Evolutionary conservation across 2,888 invertebrate species (phyloP).

Genomic region (Sympetrum striolatum): DNA sequence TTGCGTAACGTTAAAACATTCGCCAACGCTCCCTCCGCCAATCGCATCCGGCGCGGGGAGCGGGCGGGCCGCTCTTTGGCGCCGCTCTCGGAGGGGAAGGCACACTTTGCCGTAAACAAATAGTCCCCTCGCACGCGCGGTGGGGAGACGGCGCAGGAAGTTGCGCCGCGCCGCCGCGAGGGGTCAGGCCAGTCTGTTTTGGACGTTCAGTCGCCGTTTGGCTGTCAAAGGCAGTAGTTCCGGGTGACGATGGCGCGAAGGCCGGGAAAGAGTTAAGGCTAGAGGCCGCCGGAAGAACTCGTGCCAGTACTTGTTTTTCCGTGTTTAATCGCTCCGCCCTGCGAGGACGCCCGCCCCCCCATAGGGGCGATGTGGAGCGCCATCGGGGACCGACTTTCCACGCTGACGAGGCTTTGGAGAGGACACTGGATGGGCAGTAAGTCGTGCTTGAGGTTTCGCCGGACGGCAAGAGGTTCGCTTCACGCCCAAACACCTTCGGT

Average conservation of each 20-base stretch:
- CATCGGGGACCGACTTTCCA: constrained; percentile 27
- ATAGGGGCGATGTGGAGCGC: constrained; percentile 15
- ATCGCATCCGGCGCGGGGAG: too few relatives aligned
- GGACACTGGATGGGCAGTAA: constrained; percentile 38
- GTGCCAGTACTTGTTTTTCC: not conserved
- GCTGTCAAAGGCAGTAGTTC: constrained; percentile 8
- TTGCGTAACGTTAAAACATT: too few relatives aligned
- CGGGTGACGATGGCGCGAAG: not conserved
- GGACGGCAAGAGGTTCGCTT: constrained; percentile 33
- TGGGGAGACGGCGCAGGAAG: not conserved
- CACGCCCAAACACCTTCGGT: not conserved
- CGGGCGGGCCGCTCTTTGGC: too few relatives aligned
- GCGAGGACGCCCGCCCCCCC: not conserved
- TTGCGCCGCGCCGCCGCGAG: constrained; percentile 15
- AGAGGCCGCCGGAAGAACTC: not conserved
- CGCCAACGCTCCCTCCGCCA: too few relatives aligned
- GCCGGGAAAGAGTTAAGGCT: not conserved
- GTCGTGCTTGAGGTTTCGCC: constrained; percentile 25
- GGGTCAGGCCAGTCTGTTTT: constrained; percentile 4
- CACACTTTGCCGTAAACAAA: too few relatives aligned
- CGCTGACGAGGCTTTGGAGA: constrained; percentile 28
- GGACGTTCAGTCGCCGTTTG: constrained; percentile 7
- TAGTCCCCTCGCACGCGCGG: not conserved
- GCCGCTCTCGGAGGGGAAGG: too few relatives aligned
- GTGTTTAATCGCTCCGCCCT: not conserved